Evolutionary conservation across 2,113 vertebrate species (phyloP).

Genomic region (Eidolon helvum): DNA sequence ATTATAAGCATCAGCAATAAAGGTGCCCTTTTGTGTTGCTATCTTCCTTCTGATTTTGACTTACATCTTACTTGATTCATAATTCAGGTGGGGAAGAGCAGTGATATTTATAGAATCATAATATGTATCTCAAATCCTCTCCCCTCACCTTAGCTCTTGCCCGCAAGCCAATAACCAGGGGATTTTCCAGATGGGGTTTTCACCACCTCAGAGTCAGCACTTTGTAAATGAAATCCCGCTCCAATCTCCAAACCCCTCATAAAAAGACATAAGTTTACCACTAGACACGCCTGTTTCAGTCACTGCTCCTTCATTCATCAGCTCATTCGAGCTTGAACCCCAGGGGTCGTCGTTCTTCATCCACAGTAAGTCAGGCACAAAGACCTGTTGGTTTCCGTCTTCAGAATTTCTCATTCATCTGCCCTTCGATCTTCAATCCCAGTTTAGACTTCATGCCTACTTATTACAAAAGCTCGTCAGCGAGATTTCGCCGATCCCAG

Average conservation of each 20-base stretch:
- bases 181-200: background rate
- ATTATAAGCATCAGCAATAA: background rate
- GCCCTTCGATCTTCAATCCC: background rate
- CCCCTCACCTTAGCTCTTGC: background rate
- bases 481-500: background rate
- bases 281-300: background rate
- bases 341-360: background rate
- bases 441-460: background rate
- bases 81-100: background rate
- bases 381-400: background rate
- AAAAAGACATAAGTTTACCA: background rate
- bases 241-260: background rate
- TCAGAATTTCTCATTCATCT: background rate
- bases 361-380: background rate
- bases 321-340: background rate
- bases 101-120: background rate
- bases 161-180: background rate
- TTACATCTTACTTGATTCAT: background rate
- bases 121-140: background rate
- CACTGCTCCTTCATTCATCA: background rate
- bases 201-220: background rate
- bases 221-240: background rate
- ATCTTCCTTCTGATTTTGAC: background rate
- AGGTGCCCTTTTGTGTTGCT: background rate
- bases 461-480: background rate